A percentile compares a stretch with the other conserved stretches of the same genome.
Evolutionary conservation across 2,888 invertebrate genomes (phyloP).

Genomic region (Diplazon laetatorius): DNA sequence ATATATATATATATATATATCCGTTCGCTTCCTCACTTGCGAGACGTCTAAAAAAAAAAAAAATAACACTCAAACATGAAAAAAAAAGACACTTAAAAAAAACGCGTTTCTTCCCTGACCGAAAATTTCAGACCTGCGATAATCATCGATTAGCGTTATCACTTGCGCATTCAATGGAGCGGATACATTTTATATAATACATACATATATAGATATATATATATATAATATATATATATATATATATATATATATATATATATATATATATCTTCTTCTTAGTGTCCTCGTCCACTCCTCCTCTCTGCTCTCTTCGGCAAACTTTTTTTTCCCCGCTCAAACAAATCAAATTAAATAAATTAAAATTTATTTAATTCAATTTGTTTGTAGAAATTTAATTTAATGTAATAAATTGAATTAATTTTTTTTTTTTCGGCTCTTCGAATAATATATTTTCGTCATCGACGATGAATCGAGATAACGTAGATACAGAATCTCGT

Average conservation of each 20-base stretch:
- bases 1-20: neutral
- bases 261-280: slow-evolving; percentile 33
- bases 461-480: slow-evolving; percentile 56
- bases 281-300: slow-evolving; percentile 13
- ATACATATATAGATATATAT: too few species aligned
- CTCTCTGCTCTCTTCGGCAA: slow-evolving; percentile 53
- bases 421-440: too few species aligned
- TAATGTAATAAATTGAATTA: too few species aligned
- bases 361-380: too few species aligned
- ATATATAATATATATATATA: too few species aligned
- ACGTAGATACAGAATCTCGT: slow-evolving; percentile 65
- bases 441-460: too few species aligned
- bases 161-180: slow-evolving; percentile 37
- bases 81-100: too few species aligned
- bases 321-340: too few species aligned
- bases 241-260: too few species aligned
- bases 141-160: slow-evolving; percentile 45
- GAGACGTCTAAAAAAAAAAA: neutral
- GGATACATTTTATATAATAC: neutral
- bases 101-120: slow-evolving; percentile 37
- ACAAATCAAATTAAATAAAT: too few species aligned
- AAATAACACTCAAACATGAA: neutral
- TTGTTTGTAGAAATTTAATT: too few species aligned
- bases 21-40: slow-evolving; percentile 26
- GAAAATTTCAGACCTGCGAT: slow-evolving; percentile 35